phyloP scores from a whole-genome alignment of 2,888 invertebrate species.

The Tetanocera ferruginea region DNA sequence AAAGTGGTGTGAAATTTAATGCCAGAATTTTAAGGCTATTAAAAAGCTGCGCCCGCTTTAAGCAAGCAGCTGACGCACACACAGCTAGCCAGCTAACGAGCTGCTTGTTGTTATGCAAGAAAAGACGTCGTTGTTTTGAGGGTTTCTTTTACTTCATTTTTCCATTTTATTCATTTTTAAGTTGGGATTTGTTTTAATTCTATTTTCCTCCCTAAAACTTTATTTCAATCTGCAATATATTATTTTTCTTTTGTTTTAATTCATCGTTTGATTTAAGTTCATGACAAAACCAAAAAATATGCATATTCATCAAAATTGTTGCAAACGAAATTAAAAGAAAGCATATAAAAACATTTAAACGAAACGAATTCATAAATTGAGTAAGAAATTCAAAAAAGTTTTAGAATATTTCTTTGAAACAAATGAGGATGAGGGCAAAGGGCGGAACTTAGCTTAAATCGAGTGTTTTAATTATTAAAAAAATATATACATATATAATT shows the following conservation, averaged over 20 bases:
- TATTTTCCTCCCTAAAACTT: background rate
- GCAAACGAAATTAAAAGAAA: background rate
- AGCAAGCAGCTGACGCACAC: background rate
- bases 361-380: too few species aligned
- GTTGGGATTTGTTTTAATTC: too few species aligned
- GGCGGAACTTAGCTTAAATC: background rate
- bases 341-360: too few species aligned
- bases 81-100: background rate
- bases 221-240: background rate
- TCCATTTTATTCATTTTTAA: constrained; percentile 1
- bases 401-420: background rate
- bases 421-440: constrained; percentile 13
- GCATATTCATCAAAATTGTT: background rate
- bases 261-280: background rate
- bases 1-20: constrained; percentile 8
- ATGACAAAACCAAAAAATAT: background rate
- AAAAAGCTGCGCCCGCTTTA: background rate
- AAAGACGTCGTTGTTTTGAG: background rate
- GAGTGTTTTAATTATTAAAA: constrained; percentile 13
- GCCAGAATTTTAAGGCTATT: background rate
- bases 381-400: background rate
- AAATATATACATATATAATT: constrained; percentile 14
- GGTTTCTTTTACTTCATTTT: background rate
- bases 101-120: background rate
- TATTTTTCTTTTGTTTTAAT: background rate